Evolutionary conservation across 1,140 invertebrate genomes (phyloP), one percentile per base, ranked within the genome.

Genomic region (Diploscapter pachys): DNA sequence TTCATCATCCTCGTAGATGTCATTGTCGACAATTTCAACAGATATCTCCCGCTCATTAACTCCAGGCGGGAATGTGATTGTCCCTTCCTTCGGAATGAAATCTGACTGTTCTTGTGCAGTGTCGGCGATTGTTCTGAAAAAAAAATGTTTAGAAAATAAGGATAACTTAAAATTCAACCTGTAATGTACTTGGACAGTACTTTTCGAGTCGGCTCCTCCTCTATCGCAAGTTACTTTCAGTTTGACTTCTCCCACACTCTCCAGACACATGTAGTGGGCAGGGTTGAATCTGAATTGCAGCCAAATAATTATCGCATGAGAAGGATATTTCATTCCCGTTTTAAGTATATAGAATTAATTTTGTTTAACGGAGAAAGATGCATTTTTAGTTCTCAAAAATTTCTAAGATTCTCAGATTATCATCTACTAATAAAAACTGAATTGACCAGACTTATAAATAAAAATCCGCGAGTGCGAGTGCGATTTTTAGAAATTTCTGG

Each of bases 91-190:
- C 52, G 91, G 90, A 54, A 94, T 90, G 87, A 96, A 99, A 86
- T 99, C 96, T n/a, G 92, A 92, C 3, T 93, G 93, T n/a, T 93
- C 94, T 81, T 93, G 92, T 48, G 96, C 96, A 0, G 95, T 94
- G 3, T 96, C 96, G 84, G 82, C 73, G 8, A 85, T 77, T 2
- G 73, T 74, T 54, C 73, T 73, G 55, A 67, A 66, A 62, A 57
- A 55, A 57, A 57, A 13, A n/a, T n/a, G n/a, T n/a, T n/a, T 8
- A 11, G 61, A 70, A 51, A 13, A 11, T 1, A 31, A 70, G 51
- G 56, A 31, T 31, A 31, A 31, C 31, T 31, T 31, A 31, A 8
- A 6, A 49, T 9, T 51, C 4, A 73, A 85, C 67, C 74, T 78
- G 69, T 84, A 84, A 64, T 84, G 73, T 52, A 84, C 83, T 2